These are phyloP conservation scores for Eupithecia exiguata DNA, from an alignment of 2,888 invertebrate genomes.

Conservation along the genomic window DNA sequence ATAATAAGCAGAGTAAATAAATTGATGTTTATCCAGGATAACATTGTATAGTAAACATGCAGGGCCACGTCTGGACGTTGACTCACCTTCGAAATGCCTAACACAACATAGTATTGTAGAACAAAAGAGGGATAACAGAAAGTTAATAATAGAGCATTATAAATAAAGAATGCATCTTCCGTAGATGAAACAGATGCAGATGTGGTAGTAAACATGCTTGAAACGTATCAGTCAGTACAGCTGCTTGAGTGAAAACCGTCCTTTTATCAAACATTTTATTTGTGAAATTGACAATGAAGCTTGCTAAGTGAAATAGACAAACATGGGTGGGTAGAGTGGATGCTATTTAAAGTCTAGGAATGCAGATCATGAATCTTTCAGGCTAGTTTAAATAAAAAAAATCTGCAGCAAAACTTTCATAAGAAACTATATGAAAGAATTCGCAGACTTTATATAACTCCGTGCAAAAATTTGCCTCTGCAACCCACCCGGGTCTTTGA, in stretches of 20 bases:
- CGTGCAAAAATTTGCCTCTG: constrained; percentile 47
- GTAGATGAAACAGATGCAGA: constrained; percentile 11
- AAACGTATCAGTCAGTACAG: neutral
- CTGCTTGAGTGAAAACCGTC: neutral
- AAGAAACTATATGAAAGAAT: neutral
- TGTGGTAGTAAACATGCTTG: constrained; percentile 11
- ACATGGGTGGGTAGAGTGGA: too few species aligned
- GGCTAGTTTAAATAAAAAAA: neutral
- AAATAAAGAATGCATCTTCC: constrained; percentile 15
- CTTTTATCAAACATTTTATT: neutral
- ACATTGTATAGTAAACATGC: neutral
- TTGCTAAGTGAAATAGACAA: too few species aligned
- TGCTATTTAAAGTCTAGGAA: neutral
- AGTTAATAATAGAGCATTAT: constrained; percentile 17
- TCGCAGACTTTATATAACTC: constrained; percentile 17
- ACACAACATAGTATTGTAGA: neutral
- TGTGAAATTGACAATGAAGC: neutral
- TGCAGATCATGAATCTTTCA: neutral
- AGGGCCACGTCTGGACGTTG: neutral
- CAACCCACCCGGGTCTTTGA: constrained; percentile 53
- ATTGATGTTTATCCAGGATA: neutral
- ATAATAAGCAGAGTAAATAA: too few species aligned
- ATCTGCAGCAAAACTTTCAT: neutral
- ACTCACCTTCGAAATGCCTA: neutral
- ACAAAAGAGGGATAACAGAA: constrained; percentile 1